phyloP scores from a whole-genome alignment of 1,140 invertebrate species.

The Cyrtorhinus lividipennis region DNA sequence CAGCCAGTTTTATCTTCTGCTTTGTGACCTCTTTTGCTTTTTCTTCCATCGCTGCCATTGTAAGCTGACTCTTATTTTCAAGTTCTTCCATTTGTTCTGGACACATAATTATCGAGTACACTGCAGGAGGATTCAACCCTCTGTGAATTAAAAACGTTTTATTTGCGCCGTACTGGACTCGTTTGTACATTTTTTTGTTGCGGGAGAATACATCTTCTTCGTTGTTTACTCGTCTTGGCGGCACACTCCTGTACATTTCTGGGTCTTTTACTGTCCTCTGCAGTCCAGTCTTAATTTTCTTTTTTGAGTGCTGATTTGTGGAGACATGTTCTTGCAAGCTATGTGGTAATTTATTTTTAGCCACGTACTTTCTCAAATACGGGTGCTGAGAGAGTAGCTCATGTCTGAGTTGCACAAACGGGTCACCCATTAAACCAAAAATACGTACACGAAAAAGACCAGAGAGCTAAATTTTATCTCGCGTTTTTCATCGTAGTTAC shows the following conservation, averaged over 20 bases:
- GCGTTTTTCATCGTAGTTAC: too few species aligned
- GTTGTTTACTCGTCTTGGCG: not conserved
- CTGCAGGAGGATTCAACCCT: not conserved
- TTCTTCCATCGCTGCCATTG: not conserved
- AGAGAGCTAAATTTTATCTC: too few species aligned
- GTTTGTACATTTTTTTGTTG: not conserved
- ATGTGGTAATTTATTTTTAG: not conserved
- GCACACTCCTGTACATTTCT: not conserved
- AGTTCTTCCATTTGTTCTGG: not conserved
- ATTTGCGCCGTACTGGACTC: not conserved
- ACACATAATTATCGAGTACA: not conserved
- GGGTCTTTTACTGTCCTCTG: not conserved
- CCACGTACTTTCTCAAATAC: not conserved
- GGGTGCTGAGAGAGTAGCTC: not conserved
- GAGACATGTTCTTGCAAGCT: not conserved
- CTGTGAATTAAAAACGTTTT: not conserved
- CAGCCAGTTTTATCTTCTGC: not conserved
- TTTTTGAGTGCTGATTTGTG: not conserved
- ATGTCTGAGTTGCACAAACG: not conserved
- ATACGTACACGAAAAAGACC: too few species aligned
- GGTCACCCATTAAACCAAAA: conserved; percentile 2
- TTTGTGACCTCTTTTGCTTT: not conserved
- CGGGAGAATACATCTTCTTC: not conserved
- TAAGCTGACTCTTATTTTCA: not conserved
- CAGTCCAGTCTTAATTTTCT: not conserved